Conservation (phyloP, 2,113 vertebrate species). For the Tetrax tetrax region DNA sequence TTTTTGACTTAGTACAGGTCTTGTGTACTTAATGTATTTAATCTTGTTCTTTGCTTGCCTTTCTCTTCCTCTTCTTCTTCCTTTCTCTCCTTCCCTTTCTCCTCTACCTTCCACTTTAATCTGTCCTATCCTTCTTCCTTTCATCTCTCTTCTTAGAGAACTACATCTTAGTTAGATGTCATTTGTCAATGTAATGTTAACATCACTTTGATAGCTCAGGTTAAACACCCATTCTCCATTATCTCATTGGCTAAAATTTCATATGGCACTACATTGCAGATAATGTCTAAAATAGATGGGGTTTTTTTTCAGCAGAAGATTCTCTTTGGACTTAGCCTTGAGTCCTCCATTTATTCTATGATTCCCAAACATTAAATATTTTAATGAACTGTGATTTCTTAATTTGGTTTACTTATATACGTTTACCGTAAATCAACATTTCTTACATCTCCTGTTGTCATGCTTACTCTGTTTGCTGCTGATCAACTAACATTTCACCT, state of each 20-base stretch:
- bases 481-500: conserved; percentile 80
- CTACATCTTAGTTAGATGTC: background rate
- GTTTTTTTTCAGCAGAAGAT: background rate
- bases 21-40: background rate
- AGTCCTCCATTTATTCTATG: conserved; percentile 1
- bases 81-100: background rate
- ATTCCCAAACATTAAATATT: conserved; percentile 38
- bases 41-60: background rate
- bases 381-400: conserved; percentile 43
- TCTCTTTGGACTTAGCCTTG: background rate
- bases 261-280: conserved; percentile 27
- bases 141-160: background rate
- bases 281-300: background rate
- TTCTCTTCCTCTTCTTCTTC: background rate
- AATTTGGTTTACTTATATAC: conserved; percentile 47
- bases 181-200: background rate
- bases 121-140: background rate
- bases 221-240: conserved; percentile 7
- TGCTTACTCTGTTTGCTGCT: conserved; percentile 66
- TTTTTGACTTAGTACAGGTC: background rate
- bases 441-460: conserved; percentile 55
- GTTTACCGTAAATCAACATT: conserved; percentile 21
- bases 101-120: background rate
- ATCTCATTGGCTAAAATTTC: conserved; percentile 66
- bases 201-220: background rate